Percentiles rank a stretch among this genome's conserved stretches.
phyloP scores from a whole-genome alignment of 2,797 vertebrate species.

The Paguma larvata region DNA sequence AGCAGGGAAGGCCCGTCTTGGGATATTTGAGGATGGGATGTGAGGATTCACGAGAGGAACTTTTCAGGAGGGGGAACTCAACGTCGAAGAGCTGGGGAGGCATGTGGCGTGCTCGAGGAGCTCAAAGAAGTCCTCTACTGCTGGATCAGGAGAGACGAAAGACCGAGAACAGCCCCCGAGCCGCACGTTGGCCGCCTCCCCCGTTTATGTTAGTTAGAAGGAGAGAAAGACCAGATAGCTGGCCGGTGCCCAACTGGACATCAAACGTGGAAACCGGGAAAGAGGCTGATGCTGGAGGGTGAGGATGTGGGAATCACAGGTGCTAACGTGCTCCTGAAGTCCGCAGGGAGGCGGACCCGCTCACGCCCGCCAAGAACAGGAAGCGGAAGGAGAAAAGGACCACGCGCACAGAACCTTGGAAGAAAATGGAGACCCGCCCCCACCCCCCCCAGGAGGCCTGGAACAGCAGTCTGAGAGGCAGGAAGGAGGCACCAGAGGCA shows the following conservation, averaged over 20 bases:
- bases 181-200: accelerated
- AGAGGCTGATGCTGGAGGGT: not conserved
- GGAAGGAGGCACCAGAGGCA: not conserved
- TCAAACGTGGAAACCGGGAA: not conserved
- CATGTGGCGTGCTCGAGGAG: too few relatives aligned
- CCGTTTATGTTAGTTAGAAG: not conserved
- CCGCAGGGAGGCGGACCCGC: not conserved
- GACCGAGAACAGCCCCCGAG: not conserved
- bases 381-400: not conserved
- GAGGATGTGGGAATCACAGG: not conserved
- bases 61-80: not conserved
- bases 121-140: not conserved
- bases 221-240: not conserved
- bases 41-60: not conserved
- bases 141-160: not conserved
- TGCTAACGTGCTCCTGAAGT: not conserved
- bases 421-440: not conserved
- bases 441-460: too few relatives aligned
- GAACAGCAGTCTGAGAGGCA: not conserved
- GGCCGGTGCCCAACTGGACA: not conserved
- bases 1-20: not conserved
- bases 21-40: not conserved
- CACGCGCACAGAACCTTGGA: not conserved
- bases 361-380: not conserved
- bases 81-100: not conserved